phyloP scores from a whole-genome alignment of 2,888 invertebrate genomes.

The Scelioninae gen. 1 region DNA sequence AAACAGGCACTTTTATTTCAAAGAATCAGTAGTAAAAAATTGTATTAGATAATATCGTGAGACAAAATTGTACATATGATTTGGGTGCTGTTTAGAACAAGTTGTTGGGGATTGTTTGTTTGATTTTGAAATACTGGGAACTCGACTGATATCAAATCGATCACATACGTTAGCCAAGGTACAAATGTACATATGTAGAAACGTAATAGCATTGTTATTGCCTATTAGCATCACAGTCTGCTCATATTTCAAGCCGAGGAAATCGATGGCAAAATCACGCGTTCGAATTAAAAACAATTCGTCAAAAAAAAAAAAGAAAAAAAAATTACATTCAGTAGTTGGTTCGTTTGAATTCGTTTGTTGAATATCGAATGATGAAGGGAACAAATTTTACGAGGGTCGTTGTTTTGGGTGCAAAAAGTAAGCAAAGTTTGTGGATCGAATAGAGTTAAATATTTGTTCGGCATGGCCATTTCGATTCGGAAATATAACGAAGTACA shows the following conservation, averaged over 20 bases:
- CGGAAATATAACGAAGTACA: slow-evolving; percentile 18
- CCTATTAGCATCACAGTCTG: slow-evolving; percentile 74
- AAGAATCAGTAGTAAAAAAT: neutral
- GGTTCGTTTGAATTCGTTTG: slow-evolving; percentile 15
- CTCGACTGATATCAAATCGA: slow-evolving; percentile 78
- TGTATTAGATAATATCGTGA: neutral
- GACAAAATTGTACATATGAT: slow-evolving; percentile 11
- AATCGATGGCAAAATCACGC: slow-evolving; percentile 36
- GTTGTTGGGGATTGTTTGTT: slow-evolving; percentile 16
- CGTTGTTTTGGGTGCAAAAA: slow-evolving; percentile 27
- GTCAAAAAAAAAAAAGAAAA: too few relatives aligned
- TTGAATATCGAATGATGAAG: slow-evolving; percentile 12
- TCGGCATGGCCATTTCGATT: slow-evolving; percentile 26
- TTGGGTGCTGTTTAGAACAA: slow-evolving; percentile 14
- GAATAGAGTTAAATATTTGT: slow-evolving; percentile 8
- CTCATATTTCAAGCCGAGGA: slow-evolving; percentile 59
- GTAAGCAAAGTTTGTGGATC: slow-evolving; percentile 5
- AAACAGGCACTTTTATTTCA: too few relatives aligned
- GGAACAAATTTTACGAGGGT: slow-evolving; percentile 24
- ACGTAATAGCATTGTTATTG: slow-evolving; percentile 80
- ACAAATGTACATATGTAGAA: slow-evolving; percentile 84
- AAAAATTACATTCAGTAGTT: slow-evolving; percentile 30
- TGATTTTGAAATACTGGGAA: slow-evolving; percentile 71
- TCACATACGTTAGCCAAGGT: slow-evolving; percentile 83
- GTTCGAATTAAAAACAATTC: slow-evolving; percentile 39